phyloP scores from a whole-genome alignment of 2,113 vertebrate genomes.

The Oreotragus oreotragus region DNA sequence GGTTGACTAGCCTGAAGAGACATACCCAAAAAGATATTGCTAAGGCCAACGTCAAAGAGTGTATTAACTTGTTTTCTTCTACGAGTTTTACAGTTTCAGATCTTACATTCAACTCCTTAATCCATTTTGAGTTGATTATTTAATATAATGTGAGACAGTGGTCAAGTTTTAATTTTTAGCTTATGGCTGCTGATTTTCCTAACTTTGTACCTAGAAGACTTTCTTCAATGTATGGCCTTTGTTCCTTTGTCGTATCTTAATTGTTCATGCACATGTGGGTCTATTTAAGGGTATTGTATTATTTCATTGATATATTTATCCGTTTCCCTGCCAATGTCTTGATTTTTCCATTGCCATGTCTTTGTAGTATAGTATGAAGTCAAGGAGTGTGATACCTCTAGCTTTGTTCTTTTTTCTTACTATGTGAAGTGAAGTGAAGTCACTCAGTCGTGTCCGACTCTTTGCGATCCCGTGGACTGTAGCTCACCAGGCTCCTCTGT shows the following conservation, averaged over 20 bases:
- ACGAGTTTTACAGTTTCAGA: neutral
- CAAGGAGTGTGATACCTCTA: neutral
- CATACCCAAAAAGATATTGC: neutral
- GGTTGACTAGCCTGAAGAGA: neutral
- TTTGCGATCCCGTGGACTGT: too few relatives aligned
- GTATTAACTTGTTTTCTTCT: neutral
- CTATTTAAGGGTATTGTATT: neutral
- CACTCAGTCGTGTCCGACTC: too few relatives aligned
- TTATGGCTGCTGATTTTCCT: neutral
- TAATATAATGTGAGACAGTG: neutral
- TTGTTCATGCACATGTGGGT: neutral
- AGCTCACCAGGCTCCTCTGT: too few relatives aligned
- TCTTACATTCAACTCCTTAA: neutral
- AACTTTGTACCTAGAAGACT: neutral
- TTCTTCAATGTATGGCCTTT: neutral
- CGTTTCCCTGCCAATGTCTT: neutral
- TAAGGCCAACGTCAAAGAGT: neutral
- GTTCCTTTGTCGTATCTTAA: neutral
- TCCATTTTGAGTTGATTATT: neutral
- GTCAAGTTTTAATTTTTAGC: neutral
- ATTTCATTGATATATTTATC: neutral
- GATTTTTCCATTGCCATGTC: neutral
- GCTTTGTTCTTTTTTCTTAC: neutral
- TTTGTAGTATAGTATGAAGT: neutral
- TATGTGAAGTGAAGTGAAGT: too few relatives aligned